Percentiles rank a stretch among this genome's conserved stretches.
phyloP scores from a whole-genome alignment of 2,888 invertebrate species.

The Cabera pusaria region DNA sequence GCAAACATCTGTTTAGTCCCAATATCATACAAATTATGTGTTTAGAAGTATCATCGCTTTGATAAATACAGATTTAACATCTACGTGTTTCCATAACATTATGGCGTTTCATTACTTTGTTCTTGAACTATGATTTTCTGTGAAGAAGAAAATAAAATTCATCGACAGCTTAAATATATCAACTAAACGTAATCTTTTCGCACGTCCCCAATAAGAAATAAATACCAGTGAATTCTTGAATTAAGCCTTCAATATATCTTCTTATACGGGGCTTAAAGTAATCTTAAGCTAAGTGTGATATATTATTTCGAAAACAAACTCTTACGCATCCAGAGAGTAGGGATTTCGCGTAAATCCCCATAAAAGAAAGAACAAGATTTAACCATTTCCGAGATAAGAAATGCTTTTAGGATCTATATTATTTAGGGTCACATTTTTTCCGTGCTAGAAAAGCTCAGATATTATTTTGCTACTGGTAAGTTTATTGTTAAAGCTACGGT shows the following conservation, averaged over 20 bases:
- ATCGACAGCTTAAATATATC: too few species aligned
- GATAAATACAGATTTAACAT: too few species aligned
- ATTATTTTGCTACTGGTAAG: conserved; percentile 9
- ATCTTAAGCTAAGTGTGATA: conserved; percentile 70
- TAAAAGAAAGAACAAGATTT: conserved; percentile 51
- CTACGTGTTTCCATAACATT: too few species aligned
- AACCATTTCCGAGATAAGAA: conserved; percentile 39
- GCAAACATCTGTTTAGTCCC: too few species aligned
- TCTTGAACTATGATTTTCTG: too few species aligned
- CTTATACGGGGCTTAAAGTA: conserved; percentile 61
- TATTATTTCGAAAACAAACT: conserved; percentile 68
- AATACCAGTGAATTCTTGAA: conserved; percentile 46
- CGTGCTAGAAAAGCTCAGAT: conserved; percentile 2
- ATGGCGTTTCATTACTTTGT: too few species aligned
- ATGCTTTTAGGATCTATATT: conserved; percentile 16
- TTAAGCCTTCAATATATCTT: conserved; percentile 67
- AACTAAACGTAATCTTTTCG: conserved; percentile 28
- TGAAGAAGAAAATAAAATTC: too few species aligned
- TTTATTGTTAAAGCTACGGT: conserved; percentile 8
- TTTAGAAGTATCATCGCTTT: too few species aligned
- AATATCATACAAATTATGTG: too few species aligned
- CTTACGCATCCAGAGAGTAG: conserved; percentile 41
- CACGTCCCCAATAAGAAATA: conserved; percentile 45
- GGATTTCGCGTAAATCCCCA: conserved; percentile 48
- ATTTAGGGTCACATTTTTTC: conserved; percentile 11